These are phyloP conservation scores for Volucella inanis DNA, from an alignment of 2,888 invertebrate genomes.

Conservation along the genomic window DNA sequence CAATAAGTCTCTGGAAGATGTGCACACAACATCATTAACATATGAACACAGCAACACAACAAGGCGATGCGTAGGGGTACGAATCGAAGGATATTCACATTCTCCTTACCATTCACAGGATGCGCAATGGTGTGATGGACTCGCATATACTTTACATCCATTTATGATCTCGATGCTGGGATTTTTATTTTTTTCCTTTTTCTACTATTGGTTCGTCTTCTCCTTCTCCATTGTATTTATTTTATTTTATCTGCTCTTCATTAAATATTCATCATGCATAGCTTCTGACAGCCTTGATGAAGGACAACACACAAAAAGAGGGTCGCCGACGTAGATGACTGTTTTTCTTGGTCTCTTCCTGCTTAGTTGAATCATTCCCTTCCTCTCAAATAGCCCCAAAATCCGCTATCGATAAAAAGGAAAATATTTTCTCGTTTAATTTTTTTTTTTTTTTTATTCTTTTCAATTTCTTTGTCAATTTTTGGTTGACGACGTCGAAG, in stretches of 20 bases:
- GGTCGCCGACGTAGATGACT: conserved; percentile 27
- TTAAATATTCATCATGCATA: conserved; percentile 64
- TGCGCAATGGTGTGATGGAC: conserved; percentile 37
- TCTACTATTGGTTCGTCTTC: too few species aligned
- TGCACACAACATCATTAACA: conserved; percentile 54
- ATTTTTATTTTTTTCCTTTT: conserved; percentile 20
- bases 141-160: conserved; percentile 58
- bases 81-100: conserved; percentile 18
- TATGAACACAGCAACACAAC: conserved; percentile 34
- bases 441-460: background rate
- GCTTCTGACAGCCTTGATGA: conserved; percentile 59
- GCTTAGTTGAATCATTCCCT: conserved; percentile 5
- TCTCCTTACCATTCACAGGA: conserved; percentile 25
- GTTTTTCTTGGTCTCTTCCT: background rate
- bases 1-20: conserved; percentile 37
- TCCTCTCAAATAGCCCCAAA: background rate
- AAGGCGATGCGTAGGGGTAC: background rate
- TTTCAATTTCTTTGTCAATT: background rate
- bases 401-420: conserved; percentile 26
- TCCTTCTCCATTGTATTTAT: conserved; percentile 8
- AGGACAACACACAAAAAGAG: conserved; percentile 46
- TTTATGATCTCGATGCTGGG: conserved; percentile 50
- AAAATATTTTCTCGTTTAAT: conserved; percentile 1
- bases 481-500: background rate
- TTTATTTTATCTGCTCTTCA: conserved; percentile 49